These are phyloP conservation scores for Bemisia tabaci DNA, from an alignment of 1,140 invertebrate genomes.

Conservation along the genomic window DNA sequence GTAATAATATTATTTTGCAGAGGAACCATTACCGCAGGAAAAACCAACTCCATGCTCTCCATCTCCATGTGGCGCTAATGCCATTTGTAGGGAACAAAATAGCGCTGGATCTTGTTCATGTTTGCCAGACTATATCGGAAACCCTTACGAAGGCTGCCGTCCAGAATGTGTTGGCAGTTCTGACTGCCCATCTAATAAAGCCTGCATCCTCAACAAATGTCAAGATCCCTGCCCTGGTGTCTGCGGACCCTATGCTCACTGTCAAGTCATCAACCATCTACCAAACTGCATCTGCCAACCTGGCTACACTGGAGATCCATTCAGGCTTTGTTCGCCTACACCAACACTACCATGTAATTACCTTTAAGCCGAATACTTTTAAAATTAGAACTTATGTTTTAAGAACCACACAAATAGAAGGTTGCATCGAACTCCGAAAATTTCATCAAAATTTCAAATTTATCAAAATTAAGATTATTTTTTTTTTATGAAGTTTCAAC, in stretches of 20 bases:
- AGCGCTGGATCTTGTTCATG: slow-evolving; percentile 48
- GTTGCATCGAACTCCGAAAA: no score
- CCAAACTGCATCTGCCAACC: slow-evolving; percentile 39
- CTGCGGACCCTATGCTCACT: slow-evolving; percentile 39
- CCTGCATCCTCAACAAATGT: slow-evolving; percentile 53
- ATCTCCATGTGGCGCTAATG: slow-evolving; percentile 65
- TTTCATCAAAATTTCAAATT: no score
- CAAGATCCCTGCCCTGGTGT: slow-evolving; percentile 47
- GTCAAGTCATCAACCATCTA: slow-evolving; percentile 39
- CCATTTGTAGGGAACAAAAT: slow-evolving; percentile 59
- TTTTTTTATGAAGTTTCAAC: no score
- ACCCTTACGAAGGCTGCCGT: slow-evolving; percentile 42
- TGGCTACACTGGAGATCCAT: slow-evolving; percentile 41
- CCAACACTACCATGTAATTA: slow-evolving; percentile 19
- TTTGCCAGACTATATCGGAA: slow-evolving; percentile 36
- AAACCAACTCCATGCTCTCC: slow-evolving; percentile 46
- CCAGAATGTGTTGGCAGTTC: slow-evolving; percentile 52
- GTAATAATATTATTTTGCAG: slow-evolving; percentile 21
- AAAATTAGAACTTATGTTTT: no score
- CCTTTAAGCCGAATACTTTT: no score
- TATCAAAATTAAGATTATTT: no score
- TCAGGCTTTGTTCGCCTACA: slow-evolving; percentile 32
- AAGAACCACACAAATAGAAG: no score
- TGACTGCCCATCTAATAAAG: slow-evolving; percentile 49
- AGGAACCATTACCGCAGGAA: slow-evolving; percentile 23